Base-by-base conservation (phyloP, 2,797 vertebrate species). In the Platyrinchus mystaceus region DNA sequence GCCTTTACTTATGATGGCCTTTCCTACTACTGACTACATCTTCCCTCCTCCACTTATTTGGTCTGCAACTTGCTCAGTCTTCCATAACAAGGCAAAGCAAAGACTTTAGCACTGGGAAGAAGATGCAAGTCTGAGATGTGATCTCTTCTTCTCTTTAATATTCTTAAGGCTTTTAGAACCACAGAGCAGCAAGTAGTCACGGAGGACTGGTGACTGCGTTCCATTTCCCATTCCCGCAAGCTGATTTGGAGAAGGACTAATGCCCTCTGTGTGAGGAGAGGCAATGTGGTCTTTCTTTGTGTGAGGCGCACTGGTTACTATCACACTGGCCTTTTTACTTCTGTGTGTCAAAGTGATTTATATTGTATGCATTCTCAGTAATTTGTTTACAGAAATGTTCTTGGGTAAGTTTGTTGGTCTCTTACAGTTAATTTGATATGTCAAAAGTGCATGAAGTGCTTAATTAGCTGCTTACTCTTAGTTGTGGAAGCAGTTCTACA, bases 91-190 rank as follows among this genome's bases (percentile, higher is more conserved):
- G 41, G 34, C 47, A 78, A 91, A 77, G 37, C 58, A 28, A 46
- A 73, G 58, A 43, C 32, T 78, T 74, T 32, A 80, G 59, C 18
- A 5, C 28, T 71, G 63, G 34, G 55, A 79, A 88, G 41, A 50
- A 68, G 36, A 44, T 0, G 1, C 7, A 47, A 83, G 14, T 18
- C 10, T 9, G 9, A 41, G 56, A 46, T 5, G 0, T 10, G 37
- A 44, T 66, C 18, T 34, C 14, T 46, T 85, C 44, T 37, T 67
- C 49, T 34, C 30, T 50, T 60, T 46, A 49, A 39, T 47, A 9
- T 53, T 67, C 9, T 37, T 49, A 46, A 60, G 62, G 53, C 41
- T 64, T 83, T 36, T 75, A 46, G 44, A 86, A n/a, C 41, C 6
- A 7, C 12, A 56, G 19, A 46, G 49, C 41, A 70, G 39, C 30